These are phyloP conservation scores for Lasioglossum vierecki DNA, from an alignment of 2,888 invertebrate genomes.

Conservation along the genomic window DNA sequence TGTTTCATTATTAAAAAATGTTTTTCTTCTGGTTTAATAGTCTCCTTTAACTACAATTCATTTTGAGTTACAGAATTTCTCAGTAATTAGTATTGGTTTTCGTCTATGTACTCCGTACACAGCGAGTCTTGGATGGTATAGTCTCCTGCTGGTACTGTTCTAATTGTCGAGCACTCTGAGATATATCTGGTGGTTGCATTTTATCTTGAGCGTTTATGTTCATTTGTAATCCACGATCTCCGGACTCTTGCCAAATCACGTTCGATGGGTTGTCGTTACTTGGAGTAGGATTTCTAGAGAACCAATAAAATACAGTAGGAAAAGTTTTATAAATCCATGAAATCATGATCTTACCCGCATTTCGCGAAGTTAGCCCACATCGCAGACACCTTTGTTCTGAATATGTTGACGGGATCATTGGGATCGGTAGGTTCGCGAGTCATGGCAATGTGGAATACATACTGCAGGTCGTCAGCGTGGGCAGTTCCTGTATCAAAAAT, in stretches of 20 bases:
- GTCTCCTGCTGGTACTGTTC: background rate
- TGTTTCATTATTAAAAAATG: background rate
- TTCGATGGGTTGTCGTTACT: background rate
- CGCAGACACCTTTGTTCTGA: background rate
- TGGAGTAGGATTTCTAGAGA: background rate
- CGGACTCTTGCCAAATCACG: background rate
- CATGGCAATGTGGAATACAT: background rate
- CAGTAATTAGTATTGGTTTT: background rate
- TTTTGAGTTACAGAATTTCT: too few relatives aligned
- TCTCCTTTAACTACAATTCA: too few relatives aligned
- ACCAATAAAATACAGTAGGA: too few relatives aligned
- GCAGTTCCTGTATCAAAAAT: background rate
- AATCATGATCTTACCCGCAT: background rate
- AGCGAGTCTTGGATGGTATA: background rate
- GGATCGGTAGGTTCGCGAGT: background rate
- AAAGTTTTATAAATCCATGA: background rate
- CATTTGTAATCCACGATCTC: background rate
- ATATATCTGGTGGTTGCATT: background rate
- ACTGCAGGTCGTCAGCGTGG: background rate
- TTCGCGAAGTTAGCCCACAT: conserved; percentile 15
- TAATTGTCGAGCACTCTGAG: background rate
- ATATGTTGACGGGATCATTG: background rate
- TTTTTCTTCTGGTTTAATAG: background rate
- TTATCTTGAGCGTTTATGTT: background rate
- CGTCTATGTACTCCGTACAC: background rate